Evolutionary conservation across 1,140 invertebrate genomes (phyloP).

Genomic region (Hylaeus volcanicus): DNA sequence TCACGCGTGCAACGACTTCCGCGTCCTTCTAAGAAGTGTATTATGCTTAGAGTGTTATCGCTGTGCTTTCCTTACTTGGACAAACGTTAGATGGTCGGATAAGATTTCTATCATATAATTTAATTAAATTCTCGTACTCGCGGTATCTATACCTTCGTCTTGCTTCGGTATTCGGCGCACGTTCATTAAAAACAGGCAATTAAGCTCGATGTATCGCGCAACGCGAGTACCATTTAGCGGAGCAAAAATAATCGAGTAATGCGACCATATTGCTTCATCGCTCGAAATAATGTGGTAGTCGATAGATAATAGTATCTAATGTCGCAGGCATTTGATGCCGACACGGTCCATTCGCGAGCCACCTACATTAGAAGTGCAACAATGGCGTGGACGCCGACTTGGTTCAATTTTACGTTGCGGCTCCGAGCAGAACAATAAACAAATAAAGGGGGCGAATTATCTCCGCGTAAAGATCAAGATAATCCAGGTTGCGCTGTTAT

Average conservation of each 20-base stretch:
- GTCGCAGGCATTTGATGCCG: conserved; percentile 41
- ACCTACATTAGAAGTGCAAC: conserved; percentile 2
- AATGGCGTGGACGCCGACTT: no score
- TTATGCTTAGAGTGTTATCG: not conserved
- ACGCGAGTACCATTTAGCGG: not conserved
- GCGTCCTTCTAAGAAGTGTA: conserved; percentile 5
- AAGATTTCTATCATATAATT: not conserved
- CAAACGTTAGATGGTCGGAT: not conserved
- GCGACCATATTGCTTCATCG: conserved; percentile 13
- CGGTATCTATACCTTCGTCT: no score
- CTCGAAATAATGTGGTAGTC: conserved; percentile 40
- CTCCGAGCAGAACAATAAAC: not conserved
- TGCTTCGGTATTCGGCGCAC: not conserved
- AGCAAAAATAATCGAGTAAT: not conserved
- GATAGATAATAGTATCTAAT: conserved; percentile 36
- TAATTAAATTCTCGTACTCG: no score
- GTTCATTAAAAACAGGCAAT: not conserved
- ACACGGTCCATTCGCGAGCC: not conserved
- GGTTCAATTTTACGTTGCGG: no score
- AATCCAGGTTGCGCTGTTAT: not conserved
- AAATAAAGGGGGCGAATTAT: not conserved
- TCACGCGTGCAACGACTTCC: conserved; percentile 36
- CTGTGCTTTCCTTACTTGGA: not conserved
- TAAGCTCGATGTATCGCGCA: not conserved
- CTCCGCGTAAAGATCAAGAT: not conserved